These are phyloP conservation scores for Agriopis leucophaearia DNA, from an alignment of 2,888 invertebrate genomes.

Conservation along the genomic window DNA sequence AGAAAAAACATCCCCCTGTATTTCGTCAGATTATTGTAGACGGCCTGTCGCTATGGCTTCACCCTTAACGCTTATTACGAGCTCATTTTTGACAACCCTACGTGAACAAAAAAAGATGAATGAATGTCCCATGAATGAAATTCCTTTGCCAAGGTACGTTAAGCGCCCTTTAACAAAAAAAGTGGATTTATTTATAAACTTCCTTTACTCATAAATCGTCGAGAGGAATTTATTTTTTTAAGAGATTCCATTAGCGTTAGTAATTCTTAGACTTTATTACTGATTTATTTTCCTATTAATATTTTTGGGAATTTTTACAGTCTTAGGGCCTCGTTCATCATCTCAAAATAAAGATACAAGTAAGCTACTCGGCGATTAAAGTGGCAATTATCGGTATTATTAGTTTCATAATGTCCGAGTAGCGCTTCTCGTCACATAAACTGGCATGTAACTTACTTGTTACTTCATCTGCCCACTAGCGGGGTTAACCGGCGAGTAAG, in stretches of 20 bases:
- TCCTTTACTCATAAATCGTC: constrained; percentile 66
- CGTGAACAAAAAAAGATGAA: constrained; percentile 69
- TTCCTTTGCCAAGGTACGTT: constrained; percentile 65
- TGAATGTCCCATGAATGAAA: constrained; percentile 78
- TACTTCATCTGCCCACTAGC: no score
- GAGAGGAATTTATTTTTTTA: constrained; percentile 35
- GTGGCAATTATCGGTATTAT: no score
- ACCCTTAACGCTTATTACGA: constrained; percentile 59
- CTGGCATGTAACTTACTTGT: no score
- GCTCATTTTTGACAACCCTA: constrained; percentile 65
- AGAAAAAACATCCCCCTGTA: constrained; percentile 58
- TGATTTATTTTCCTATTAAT: no score
- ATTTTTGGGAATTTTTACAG: no score
- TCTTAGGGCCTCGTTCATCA: no score
- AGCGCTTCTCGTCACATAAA: no score
- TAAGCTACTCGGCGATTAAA: no score
- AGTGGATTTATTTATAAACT: constrained; percentile 61
- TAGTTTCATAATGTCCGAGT: no score
- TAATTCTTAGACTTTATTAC: background rate
- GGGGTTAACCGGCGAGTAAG: no score
- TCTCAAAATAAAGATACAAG: no score
- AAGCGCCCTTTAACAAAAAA: constrained; percentile 70
- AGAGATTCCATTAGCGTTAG: constrained; percentile 8
- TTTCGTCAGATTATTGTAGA: constrained; percentile 65
- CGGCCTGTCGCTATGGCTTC: constrained; percentile 77